Evolutionary conservation across 2,113 vertebrate species (phyloP).

Genomic region (Ameiurus melas): DNA sequence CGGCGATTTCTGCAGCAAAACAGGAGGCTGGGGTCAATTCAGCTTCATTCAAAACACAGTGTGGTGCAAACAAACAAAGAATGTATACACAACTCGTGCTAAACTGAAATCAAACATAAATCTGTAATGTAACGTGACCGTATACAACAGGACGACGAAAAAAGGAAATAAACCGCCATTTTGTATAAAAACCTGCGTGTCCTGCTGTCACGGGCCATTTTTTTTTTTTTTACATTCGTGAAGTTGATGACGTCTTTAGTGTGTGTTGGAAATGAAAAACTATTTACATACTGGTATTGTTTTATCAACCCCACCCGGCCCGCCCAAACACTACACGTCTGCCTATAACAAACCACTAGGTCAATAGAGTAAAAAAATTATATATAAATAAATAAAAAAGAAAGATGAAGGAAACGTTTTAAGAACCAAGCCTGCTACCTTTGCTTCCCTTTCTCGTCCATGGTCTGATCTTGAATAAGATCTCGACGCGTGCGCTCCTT

Average conservation of each 20-base stretch:
- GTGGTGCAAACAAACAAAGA: neutral
- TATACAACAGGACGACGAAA: neutral
- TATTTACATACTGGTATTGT: neutral
- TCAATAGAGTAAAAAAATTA: too few relatives aligned
- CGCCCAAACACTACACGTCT: neutral
- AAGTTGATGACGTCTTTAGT: neutral
- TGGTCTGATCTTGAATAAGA: slow-evolving; percentile 99
- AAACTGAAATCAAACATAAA: neutral
- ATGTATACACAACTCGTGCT: neutral
- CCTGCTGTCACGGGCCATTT: too few relatives aligned
- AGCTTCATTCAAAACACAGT: neutral
- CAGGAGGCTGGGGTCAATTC: neutral
- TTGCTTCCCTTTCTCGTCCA: slow-evolving; percentile 98
- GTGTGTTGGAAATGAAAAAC: neutral
- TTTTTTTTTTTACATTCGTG: neutral
- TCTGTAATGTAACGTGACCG: neutral
- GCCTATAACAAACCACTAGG: too few relatives aligned
- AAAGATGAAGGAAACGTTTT: neutral
- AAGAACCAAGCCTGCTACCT: slow-evolving; percentile 71
- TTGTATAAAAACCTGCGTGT: too few relatives aligned
- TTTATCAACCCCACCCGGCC: too few relatives aligned
- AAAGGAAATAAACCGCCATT: too few relatives aligned
- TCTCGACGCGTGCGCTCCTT: slow-evolving; percentile 98
- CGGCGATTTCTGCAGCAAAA: slow-evolving; percentile 86
- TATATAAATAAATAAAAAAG: too few relatives aligned